These are phyloP conservation scores for Simalia tracyae DNA, from an alignment of 2,797 vertebrate species.

Conservation along the genomic window DNA sequence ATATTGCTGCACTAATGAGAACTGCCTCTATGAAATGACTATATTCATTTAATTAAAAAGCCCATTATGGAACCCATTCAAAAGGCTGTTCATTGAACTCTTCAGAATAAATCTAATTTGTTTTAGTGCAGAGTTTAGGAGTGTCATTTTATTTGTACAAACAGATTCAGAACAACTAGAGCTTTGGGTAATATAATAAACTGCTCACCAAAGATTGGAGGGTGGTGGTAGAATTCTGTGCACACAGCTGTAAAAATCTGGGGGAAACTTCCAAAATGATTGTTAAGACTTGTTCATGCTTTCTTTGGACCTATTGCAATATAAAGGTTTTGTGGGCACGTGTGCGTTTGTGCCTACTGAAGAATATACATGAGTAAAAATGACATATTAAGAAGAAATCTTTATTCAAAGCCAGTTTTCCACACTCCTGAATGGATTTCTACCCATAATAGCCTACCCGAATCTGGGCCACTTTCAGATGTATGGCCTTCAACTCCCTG, in stretches of 20 bases:
- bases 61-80: slow-evolving; percentile 69
- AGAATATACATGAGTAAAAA: neutral
- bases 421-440: neutral
- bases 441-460: neutral
- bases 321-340: neutral
- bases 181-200: slow-evolving; percentile 42
- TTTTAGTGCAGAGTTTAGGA: slow-evolving; percentile 59
- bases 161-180: slow-evolving; percentile 60
- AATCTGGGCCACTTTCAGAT: neutral
- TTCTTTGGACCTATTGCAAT: neutral
- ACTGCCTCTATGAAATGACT: slow-evolving; percentile 70
- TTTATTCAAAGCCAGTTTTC: neutral
- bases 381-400: neutral
- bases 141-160: slow-evolving; percentile 59
- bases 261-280: slow-evolving; percentile 11
- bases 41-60: slow-evolving; percentile 79
- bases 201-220: slow-evolving; percentile 8
- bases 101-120: slow-evolving; percentile 70
- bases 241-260: neutral
- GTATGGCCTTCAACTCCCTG: neutral
- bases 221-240: neutral
- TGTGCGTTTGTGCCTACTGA: neutral
- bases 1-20: slow-evolving; percentile 70
- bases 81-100: slow-evolving; percentile 69
- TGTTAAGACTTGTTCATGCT: neutral